Evolutionary conservation across 1,140 invertebrate species (phyloP).

Genomic region (Plutomurus gul): DNA sequence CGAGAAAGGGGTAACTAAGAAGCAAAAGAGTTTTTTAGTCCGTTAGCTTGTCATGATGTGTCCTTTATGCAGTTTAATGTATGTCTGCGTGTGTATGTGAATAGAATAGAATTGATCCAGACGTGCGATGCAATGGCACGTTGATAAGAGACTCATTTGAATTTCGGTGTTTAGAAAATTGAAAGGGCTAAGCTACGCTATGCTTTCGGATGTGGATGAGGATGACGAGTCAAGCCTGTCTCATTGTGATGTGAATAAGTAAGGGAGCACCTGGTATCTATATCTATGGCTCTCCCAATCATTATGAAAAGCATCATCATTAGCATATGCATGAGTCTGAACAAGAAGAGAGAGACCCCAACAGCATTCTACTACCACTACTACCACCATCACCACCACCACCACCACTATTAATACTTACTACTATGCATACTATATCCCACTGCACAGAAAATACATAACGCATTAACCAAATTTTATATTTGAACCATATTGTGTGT

Average conservation of each 20-base stretch:
- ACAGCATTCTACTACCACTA: not conserved
- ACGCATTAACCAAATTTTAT: too few relatives aligned
- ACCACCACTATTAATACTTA: not conserved
- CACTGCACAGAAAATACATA: too few relatives aligned
- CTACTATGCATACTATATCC: too few relatives aligned
- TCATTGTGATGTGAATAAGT: not conserved
- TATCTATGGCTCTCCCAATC: not conserved
- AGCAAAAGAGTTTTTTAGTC: not conserved
- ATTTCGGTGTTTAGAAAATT: not conserved
- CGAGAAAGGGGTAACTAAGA: not conserved
- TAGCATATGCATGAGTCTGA: constrained; percentile 17
- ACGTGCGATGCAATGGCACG: constrained; percentile 16
- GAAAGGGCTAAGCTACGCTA: not conserved
- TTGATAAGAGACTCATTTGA: constrained; percentile 19
- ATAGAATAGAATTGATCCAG: not conserved
- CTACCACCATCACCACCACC: not conserved
- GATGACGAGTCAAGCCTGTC: not conserved
- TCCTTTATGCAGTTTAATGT: constrained; percentile 3
- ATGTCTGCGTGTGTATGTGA: too few relatives aligned
- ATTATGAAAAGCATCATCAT: constrained; percentile 7
- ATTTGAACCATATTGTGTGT: too few relatives aligned
- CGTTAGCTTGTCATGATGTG: not conserved
- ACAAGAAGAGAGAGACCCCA: not conserved
- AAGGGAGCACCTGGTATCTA: not conserved
- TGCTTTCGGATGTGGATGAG: not conserved